Evolutionary conservation across 2,888 invertebrate species (phyloP), one percentile per base, ranked within the genome.

Genomic region (Drosophila emarginata): DNA sequence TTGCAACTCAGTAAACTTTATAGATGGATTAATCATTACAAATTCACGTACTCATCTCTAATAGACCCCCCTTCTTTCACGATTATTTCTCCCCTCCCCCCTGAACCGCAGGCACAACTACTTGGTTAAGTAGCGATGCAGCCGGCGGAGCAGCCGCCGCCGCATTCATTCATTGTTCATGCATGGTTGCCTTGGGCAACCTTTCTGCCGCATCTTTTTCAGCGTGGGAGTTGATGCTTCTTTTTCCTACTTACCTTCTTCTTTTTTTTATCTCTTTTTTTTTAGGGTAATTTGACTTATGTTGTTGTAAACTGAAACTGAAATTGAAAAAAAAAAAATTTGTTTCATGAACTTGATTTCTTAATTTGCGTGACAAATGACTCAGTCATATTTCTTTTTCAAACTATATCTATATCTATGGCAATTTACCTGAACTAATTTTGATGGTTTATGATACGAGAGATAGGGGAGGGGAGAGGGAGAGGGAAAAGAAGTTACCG

Each of bases 361-460:
- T 74, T 80, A 73, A 85, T 82, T 81, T 74, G 70, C 73, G 63
- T 71, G 70, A 66, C 72, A 67, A 73, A 67, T 67, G 75, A 69
- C 66, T 64, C 54, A 61, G 65, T 57, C 71, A 70, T 69, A 71
- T 69, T 69, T 63, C 59, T 37, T 26, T 61, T 57, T 23, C 21
- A 45, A 45, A 15, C 15, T 45, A 45, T 45, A 45, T 21, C 18
- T 21, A 45, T 45, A 45, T 78, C 62, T 68, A 76, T 81, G 80
- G 69, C 75, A 82, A 85, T 82, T 82, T 85, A 74, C 63, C 65
- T 75, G 85, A 81, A 82, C 85, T 80, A 80, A 82, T 82, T 82
- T 78, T 67, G 76, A 76, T 85, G 69, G 73, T 70, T 72, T 53
- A 52, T 67, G 57, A 59, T 28, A 62, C 64, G 65, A 67, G 67